Evolutionary conservation across 1,140 invertebrate genomes (phyloP), one percentile per base, ranked within the genome.

Genomic region (Octopus sinensis): DNA sequence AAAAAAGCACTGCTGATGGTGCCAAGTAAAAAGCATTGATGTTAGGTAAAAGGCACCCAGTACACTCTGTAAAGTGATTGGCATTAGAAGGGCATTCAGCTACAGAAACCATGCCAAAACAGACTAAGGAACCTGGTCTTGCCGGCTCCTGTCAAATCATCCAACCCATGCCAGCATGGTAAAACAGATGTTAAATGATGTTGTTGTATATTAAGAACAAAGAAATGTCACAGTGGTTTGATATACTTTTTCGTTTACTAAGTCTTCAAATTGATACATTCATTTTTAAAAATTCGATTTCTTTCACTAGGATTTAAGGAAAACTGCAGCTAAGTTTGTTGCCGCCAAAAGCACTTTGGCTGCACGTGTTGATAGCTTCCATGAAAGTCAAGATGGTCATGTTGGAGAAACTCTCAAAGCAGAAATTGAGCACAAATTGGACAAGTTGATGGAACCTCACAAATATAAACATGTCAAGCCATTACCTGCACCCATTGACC

Each of bases 391-490:
- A 2, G 95, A 98, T 90, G 98, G 97, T 3, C 91, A 91, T 78
- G 94, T 96, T 78, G 98, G 98, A 0, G 91, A 95, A 84, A 91
- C 93, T 82, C 92, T 99, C 5, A 92, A 95, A 54, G 96, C 97
- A 84, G 96, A 99, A 87, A 97, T 99, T 78, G 97, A 99, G 88
- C 95, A 96, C 86, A 99, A 98, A 91, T 91, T 99, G 71, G 98
- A 99, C 87, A 99, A 99, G 92, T 90, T 99, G 80, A 95, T 96
- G 91, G 98, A 99, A 92, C 98, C 98, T 6, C 97, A 98, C 4
- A 98, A 98, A 6, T 97, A 99, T 1, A 92, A 92, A 84, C 84
- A 85, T 86, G 93, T 97, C 3, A 99, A 99, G 90, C 96, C 98
- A 0, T 90, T 99, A 10, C 96, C 97, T 4, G 98, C 98, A 88